Evolutionary conservation across 2,888 invertebrate genomes (phyloP).

Genomic region (Macrosoma leucophasiata): DNA sequence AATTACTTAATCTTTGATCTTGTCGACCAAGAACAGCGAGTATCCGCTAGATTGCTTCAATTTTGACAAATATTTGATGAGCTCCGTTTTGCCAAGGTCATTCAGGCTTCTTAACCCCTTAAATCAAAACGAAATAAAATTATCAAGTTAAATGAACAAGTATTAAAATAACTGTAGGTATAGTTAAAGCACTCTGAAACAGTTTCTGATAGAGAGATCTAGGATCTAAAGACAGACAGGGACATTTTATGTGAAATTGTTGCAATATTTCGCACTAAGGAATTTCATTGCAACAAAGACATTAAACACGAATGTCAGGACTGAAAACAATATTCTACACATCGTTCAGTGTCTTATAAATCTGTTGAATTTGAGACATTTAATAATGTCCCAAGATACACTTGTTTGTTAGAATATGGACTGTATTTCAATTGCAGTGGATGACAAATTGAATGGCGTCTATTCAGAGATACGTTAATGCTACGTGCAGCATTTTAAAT

Average conservation of each 20-base stretch:
- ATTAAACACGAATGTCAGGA: constrained; percentile 57
- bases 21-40: no score
- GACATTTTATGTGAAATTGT: constrained; percentile 23
- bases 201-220: no score
- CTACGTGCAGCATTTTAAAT: constrained; percentile 37
- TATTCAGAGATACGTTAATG: constrained; percentile 16
- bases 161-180: no score
- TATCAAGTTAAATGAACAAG: no score
- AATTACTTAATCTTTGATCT: no score
- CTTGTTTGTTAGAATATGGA: constrained; percentile 21
- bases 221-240: no score
- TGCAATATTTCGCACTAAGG: constrained; percentile 41
- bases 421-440: constrained; percentile 18
- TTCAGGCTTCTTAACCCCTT: no score
- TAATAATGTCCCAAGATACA: constrained; percentile 10
- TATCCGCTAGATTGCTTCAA: no score
- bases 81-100: no score
- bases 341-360: constrained; percentile 57
- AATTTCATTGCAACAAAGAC: constrained; percentile 61
- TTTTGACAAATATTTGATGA: no score
- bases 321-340: constrained; percentile 62
- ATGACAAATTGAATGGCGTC: constrained; percentile 16
- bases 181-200: no score
- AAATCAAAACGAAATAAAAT: no score
- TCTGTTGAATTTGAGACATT: constrained; percentile 32